Evolutionary conservation across 2,888 invertebrate genomes (phyloP), one percentile per base, ranked within the genome.

Genomic region (Microlaimidae sp.): DNA sequence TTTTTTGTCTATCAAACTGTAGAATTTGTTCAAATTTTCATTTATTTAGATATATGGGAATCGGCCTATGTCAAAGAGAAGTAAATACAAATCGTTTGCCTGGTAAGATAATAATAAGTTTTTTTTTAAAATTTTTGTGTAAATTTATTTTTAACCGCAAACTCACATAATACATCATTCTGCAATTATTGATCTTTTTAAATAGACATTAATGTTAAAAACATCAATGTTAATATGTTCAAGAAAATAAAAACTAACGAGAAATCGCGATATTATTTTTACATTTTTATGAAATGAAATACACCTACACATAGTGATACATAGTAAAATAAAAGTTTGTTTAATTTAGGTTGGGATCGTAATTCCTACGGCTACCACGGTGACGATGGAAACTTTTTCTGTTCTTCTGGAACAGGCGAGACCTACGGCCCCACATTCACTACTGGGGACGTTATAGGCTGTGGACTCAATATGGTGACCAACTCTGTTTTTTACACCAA

Each of bases 401-500:
- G 90, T 73, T 90, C 90, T 46, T 92, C 92, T 40, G 93, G 93
- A 61, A 89, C 88, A 38, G 97, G 95, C 1, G 87, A 89, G 73
- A 84, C 89, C 0, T 97, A 97, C 75, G 97, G 97, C 49, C 97
- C 97, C 25, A 93, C 93, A 32, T 97, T 95, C 74, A 93, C 93
- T 17, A 90, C 89, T 45, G 93, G 93, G 75, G 84, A 92, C 53
- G 88, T 93, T 70, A 69, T 76, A 56, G 97, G 97, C 59, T 99
- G 97, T 75, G 95, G 95, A 58, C 85, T 95, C 56, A 95, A 97
- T 77, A 82, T 95, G 61, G 82, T 95, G 60, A 88, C 92, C 73
- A 88, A 89, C 75, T 87, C 87, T n/a, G 92, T 93, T 75, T 97
- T 97, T 78, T 99, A 95, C 76, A 99, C 97, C 40, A 95, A 95